Base-by-base conservation (phyloP, 2,888 invertebrate genomes). In the Calameuta pallipes region DNA sequence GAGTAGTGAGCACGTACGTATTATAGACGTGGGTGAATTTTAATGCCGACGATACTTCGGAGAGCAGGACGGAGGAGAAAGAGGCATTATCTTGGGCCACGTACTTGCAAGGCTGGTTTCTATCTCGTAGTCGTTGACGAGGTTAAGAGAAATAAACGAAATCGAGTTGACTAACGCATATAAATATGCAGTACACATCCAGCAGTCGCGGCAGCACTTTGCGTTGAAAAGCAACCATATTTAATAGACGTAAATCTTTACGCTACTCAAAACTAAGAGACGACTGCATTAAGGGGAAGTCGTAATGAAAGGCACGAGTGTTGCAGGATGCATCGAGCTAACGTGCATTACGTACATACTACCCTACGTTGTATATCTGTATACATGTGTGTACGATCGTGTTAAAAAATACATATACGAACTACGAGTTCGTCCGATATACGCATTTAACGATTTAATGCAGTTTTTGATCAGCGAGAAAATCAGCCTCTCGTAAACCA, bases 161-260 rank as follows among this genome's bases (percentile, higher is more conserved):
- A 70, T 33, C 70, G 70, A 70, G 31, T n/a, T 30, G 15, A 11
- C 70, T 30, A 2, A 15, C 41, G 41, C 15, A 70, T 70, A 70
- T 70, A 70, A 70, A 70, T 70, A 30, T 11, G 30, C n/a, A 11
- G 70, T 30, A 12, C 70, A 12, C 30, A 12, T 30, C 70, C 30
- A 30, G 13, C 12, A 70, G 70, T 70, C 30, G 31, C 12, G 70
- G 70, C 31, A 70, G 82, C 82, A 79, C 83, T 83, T 82, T 83
- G 83, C 79, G 80, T 83, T 85, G 86, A 85, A 87, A 85, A 86
- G 85, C 85, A 82, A 83, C 82, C 83, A 85, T 83, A 83, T 83
- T 86, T 85, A 86, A 87, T 83, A 80, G 80, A 78, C 82, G 82
- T 86, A 84, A 84, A 87, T 87, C 84, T 75, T 80, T 74, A 33